Evolutionary conservation across 2,113 vertebrate species (phyloP).

Genomic region (Myodes glareolus): DNA sequence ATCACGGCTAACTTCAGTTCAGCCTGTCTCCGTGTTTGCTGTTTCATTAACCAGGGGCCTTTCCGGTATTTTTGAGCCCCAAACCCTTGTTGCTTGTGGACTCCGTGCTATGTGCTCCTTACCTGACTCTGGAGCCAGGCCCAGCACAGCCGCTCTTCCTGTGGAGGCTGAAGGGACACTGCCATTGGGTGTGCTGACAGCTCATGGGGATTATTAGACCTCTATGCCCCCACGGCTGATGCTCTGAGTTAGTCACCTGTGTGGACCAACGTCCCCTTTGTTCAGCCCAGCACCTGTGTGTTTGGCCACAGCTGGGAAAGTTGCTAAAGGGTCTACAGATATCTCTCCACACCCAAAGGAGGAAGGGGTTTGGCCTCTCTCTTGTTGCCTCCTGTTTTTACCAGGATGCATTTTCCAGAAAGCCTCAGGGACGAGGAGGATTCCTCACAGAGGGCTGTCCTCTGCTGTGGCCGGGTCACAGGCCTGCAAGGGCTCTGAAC

Average conservation of each 20-base stretch:
- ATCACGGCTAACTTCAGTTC: not conserved
- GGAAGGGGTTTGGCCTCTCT: not conserved
- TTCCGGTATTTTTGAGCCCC: not conserved
- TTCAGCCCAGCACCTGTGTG: not conserved
- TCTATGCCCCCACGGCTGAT: accelerated
- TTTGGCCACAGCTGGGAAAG: not conserved
- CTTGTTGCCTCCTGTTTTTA: not conserved
- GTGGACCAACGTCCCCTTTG: not conserved
- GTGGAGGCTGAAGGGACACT: accelerated
- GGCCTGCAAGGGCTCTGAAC: not conserved
- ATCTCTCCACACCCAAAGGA: not conserved
- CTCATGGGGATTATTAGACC: accelerated
- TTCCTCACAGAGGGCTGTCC: not conserved
- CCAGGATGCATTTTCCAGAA: not conserved
- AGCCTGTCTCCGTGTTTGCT: not conserved
- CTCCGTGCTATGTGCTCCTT: accelerated
- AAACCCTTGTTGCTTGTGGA: accelerated
- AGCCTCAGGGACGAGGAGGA: not conserved
- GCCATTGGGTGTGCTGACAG: not conserved
- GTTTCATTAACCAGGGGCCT: not conserved
- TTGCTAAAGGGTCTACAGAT: not conserved
- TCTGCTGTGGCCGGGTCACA: not conserved
- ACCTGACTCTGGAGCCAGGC: not conserved
- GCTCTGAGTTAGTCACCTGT: not conserved
- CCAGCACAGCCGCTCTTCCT: accelerated